These are phyloP conservation scores for Drosophila insularis DNA, from an alignment of 1,140 invertebrate genomes.

Conservation along the genomic window DNA sequence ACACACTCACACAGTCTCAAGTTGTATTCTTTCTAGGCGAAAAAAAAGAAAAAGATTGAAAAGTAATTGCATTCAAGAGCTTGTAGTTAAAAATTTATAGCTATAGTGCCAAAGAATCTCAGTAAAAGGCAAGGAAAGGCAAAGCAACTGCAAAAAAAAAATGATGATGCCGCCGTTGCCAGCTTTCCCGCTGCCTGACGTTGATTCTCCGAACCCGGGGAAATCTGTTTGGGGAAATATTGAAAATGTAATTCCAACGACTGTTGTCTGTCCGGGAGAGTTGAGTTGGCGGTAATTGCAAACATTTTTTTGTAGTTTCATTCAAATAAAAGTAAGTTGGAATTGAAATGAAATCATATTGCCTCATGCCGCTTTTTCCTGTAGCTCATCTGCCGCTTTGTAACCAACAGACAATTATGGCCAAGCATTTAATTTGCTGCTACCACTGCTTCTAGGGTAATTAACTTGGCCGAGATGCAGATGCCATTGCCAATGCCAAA, in stretches of 20 bases:
- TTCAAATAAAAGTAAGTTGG: constrained; percentile 74
- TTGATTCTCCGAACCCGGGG: neutral
- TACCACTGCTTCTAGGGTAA: neutral
- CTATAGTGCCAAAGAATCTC: constrained; percentile 65
- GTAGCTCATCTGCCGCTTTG: constrained; percentile 41
- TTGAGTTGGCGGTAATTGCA: constrained; percentile 59
- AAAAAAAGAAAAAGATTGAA: constrained; percentile 74
- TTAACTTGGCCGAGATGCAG: neutral
- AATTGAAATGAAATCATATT: constrained; percentile 75
- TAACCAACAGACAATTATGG: constrained; percentile 13
- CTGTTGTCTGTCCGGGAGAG: constrained; percentile 38
- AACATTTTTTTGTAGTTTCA: constrained; percentile 36
- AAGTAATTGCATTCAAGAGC: constrained; percentile 79
- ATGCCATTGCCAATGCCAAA: neutral
- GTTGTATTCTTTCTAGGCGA: constrained; percentile 17
- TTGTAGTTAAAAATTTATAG: constrained; percentile 80
- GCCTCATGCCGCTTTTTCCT: constrained; percentile 29
- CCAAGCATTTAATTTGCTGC: neutral
- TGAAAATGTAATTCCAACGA: constrained; percentile 75
- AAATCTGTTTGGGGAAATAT: constrained; percentile 53
- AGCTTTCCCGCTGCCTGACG: constrained; percentile 7
- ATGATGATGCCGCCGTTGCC: constrained; percentile 41
- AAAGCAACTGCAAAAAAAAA: constrained; percentile 51
- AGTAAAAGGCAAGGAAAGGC: constrained; percentile 30
- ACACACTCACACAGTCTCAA: constrained; percentile 17